These are phyloP conservation scores for Suncus etruscus DNA, from an alignment of 2,113 vertebrate genomes.

Conservation along the genomic window DNA sequence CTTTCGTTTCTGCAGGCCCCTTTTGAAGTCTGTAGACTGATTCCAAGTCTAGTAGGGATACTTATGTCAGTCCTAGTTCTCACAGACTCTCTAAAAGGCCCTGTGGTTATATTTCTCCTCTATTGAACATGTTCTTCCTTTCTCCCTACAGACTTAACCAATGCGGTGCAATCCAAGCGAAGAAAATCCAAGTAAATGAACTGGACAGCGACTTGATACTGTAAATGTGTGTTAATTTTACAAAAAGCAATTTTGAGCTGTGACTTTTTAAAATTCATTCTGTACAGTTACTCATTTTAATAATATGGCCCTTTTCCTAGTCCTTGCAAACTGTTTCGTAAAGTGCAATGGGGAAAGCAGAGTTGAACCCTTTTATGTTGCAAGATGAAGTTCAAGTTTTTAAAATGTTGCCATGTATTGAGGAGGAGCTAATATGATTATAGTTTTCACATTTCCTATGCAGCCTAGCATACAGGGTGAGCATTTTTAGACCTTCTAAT, in stretches of 20 bases:
- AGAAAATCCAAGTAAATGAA: constrained; percentile 97
- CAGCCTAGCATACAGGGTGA: constrained; percentile 88
- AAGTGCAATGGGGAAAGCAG: constrained; percentile 81
- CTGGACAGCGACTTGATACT: constrained; percentile 91
- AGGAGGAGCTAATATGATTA: constrained; percentile 81
- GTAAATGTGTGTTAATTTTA: constrained; percentile 95
- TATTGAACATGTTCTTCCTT: constrained; percentile 68
- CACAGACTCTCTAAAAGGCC: neutral
- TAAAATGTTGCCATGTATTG: constrained; percentile 84
- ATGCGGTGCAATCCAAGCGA: constrained; percentile 96
- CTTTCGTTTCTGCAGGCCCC: neutral
- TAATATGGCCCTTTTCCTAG: constrained; percentile 87
- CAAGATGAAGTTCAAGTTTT: constrained; percentile 82
- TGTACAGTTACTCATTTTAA: constrained; percentile 96
- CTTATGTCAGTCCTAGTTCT: neutral
- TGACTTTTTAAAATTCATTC: constrained; percentile 89
- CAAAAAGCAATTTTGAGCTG: constrained; percentile 90
- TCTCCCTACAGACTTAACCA: constrained; percentile 92
- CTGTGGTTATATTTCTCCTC: neutral
- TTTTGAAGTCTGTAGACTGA: neutral
- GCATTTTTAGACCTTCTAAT: constrained; percentile 88
- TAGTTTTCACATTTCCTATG: constrained; percentile 87
- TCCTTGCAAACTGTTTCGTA: constrained; percentile 80
- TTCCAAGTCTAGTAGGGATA: neutral
- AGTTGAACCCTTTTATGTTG: constrained; percentile 82